These are phyloP conservation scores for Pseudolycoriella hygida DNA, from an alignment of 2,888 invertebrate species.

Conservation along the genomic window DNA sequence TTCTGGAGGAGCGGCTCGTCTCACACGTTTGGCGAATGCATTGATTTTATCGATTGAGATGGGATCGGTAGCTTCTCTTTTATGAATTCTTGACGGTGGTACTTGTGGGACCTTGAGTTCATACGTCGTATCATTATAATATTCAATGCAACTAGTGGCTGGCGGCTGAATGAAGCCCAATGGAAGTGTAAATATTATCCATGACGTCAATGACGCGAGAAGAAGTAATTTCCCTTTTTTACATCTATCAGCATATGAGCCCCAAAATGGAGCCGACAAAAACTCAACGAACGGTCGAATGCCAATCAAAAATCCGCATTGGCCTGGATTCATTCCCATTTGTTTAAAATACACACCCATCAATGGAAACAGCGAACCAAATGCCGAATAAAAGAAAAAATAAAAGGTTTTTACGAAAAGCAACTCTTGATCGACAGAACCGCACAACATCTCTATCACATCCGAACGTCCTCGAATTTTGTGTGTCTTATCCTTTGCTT, in stretches of 20 bases:
- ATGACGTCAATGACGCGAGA: conserved; percentile 77
- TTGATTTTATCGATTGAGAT: conserved; percentile 13
- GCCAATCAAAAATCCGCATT: conserved; percentile 87
- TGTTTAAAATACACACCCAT: conserved; percentile 99
- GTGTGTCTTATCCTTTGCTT: conserved; percentile 75
- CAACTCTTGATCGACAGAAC: conserved; percentile 75
- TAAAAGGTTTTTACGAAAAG: conserved; percentile 94
- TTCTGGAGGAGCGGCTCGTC: conserved; percentile 18
- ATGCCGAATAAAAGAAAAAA: conserved; percentile 98
- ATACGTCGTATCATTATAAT: conserved; percentile 43
- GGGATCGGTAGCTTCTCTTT: conserved; percentile 6
- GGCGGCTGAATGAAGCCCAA: conserved; percentile 90
- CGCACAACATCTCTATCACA: conserved; percentile 64
- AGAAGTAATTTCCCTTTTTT: conserved; percentile 75
- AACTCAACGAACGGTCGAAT: conserved; percentile 95
- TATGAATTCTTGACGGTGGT: conserved; percentile 19
- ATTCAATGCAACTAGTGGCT: conserved; percentile 68
- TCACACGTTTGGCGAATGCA: conserved; percentile 13
- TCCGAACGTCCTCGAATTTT: conserved; percentile 78
- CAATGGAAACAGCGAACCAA: conserved; percentile 92
- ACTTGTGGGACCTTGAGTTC: conserved; percentile 41
- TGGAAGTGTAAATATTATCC: conserved; percentile 94
- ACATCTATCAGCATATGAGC: conserved; percentile 81
- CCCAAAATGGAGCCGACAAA: conserved; percentile 95
- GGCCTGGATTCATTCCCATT: conserved; percentile 96